A percentile compares a stretch with the other conserved stretches of the same genome.
Evolutionary conservation across 1,140 invertebrate species (phyloP).

Genomic region (Matsumurasca onukii): DNA sequence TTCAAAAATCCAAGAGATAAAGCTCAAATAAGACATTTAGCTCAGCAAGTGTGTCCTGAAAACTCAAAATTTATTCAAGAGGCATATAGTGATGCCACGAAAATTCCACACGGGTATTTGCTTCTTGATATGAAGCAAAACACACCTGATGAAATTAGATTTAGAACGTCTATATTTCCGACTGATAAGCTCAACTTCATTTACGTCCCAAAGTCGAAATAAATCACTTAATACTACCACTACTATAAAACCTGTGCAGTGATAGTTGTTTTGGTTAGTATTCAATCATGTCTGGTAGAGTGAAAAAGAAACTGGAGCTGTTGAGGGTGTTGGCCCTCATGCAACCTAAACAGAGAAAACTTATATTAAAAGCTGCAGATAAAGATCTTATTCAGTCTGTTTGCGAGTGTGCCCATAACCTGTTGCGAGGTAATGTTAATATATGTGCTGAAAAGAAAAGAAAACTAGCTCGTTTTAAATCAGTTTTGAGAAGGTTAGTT

Average conservation of each 20-base stretch:
- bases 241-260: neutral
- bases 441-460: neutral
- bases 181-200: neutral
- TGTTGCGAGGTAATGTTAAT: neutral
- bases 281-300: too few relatives aligned
- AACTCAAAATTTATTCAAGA: conserved; percentile 9
- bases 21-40: conserved; percentile 14
- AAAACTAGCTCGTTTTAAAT: neutral
- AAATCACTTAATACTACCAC: neutral
- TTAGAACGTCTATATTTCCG: too few relatives aligned
- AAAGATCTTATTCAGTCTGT: neutral
- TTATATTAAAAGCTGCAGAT: too few relatives aligned
- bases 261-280: neutral
- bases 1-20: too few relatives aligned
- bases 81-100: conserved; percentile 10
- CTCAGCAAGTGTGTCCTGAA: too few relatives aligned
- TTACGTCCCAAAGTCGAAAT: neutral
- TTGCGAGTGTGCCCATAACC: neutral
- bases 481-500: neutral
- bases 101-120: neutral
- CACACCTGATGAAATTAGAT: too few relatives aligned
- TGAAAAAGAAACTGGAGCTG: neutral
- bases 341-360: neutral
- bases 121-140: too few relatives aligned
- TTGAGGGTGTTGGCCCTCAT: neutral